These are phyloP conservation scores for Gadopsis marmoratus DNA, from an alignment of 2,797 vertebrate genomes.

Conservation along the genomic window DNA sequence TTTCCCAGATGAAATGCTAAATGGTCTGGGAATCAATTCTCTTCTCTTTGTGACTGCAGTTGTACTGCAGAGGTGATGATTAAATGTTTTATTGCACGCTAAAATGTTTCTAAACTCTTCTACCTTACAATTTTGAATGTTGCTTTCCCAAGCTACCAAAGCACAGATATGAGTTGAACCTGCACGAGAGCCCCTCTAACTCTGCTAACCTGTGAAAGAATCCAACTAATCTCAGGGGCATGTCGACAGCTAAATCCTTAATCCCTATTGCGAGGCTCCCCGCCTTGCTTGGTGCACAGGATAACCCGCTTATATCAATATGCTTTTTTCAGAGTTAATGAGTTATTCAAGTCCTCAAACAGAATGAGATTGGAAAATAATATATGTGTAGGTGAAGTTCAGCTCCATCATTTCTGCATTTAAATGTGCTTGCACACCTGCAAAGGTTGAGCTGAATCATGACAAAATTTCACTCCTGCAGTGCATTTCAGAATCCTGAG, in stretches of 20 bases:
- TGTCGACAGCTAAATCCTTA: constrained; percentile 74
- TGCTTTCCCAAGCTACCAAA: constrained; percentile 7
- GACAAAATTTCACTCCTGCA: constrained; percentile 45
- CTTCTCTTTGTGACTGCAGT: constrained; percentile 32
- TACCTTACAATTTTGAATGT: neutral
- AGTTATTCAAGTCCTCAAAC: constrained; percentile 42
- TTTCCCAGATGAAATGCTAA: constrained; percentile 61
- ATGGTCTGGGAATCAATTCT: constrained; percentile 40
- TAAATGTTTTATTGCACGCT: constrained; percentile 27
- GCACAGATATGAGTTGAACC: constrained; percentile 25
- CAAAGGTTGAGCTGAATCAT: constrained; percentile 65
- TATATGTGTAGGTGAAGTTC: constrained; percentile 19
- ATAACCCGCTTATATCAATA: constrained; percentile 72
- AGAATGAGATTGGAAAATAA: constrained; percentile 50
- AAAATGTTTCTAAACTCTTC: constrained; percentile 23
- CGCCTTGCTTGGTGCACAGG: constrained; percentile 27
- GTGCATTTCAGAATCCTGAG: constrained; percentile 57
- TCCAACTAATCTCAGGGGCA: constrained; percentile 74
- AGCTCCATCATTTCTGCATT: constrained; percentile 30
- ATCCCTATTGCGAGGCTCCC: constrained; percentile 59
- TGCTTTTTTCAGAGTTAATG: constrained; percentile 59
- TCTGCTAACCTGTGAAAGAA: constrained; percentile 68
- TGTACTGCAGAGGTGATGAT: constrained; percentile 28
- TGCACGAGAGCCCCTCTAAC: constrained; percentile 22
- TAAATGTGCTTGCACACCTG: constrained; percentile 59